Evolutionary conservation across 2,888 invertebrate genomes (phyloP).

Genomic region (Chymomyza fuscimana): DNA sequence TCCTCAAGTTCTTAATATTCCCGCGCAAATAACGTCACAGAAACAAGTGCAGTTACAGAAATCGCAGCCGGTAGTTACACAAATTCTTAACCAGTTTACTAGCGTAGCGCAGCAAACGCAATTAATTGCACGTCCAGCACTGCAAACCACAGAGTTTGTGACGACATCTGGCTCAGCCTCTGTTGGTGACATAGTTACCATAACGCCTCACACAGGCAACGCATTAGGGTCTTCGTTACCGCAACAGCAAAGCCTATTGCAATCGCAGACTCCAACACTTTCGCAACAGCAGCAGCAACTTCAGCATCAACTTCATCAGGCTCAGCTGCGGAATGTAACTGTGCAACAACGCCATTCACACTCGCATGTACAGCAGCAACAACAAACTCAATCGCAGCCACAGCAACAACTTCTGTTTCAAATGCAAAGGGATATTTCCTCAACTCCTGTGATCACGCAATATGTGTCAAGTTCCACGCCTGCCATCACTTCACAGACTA

Average conservation of each 20-base stretch:
- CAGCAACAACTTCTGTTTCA: slow-evolving; percentile 69
- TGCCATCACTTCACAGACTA: slow-evolving; percentile 43
- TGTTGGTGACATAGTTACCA: slow-evolving; percentile 59
- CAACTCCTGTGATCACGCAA: slow-evolving; percentile 65
- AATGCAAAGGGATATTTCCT: slow-evolving; percentile 71
- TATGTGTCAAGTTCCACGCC: slow-evolving; percentile 45
- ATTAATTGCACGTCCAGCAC: slow-evolving; percentile 48
- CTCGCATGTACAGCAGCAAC: slow-evolving; percentile 62
- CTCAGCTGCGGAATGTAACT: slow-evolving; percentile 72
- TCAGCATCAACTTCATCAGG: slow-evolving; percentile 65
- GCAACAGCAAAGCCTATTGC: slow-evolving; percentile 47
- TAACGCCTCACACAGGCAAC: slow-evolving; percentile 55
- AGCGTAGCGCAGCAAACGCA: slow-evolving; percentile 43
- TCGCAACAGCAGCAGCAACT: slow-evolving; percentile 65
- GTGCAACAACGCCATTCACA: slow-evolving; percentile 64
- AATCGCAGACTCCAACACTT: slow-evolving; percentile 51
- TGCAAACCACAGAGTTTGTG: slow-evolving; percentile 40
- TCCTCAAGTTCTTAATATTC: slow-evolving; percentile 24
- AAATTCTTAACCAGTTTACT: slow-evolving; percentile 54
- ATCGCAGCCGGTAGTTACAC: slow-evolving; percentile 36
- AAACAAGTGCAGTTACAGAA: slow-evolving; percentile 32
- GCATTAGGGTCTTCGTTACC: slow-evolving; percentile 8
- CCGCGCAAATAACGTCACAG: slow-evolving; percentile 38
- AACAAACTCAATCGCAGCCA: slow-evolving; percentile 38
- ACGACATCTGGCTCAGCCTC: slow-evolving; percentile 42